These are phyloP conservation scores for Hypselothyrea guttata DNA, from an alignment of 2,888 invertebrate species.

Conservation along the genomic window DNA sequence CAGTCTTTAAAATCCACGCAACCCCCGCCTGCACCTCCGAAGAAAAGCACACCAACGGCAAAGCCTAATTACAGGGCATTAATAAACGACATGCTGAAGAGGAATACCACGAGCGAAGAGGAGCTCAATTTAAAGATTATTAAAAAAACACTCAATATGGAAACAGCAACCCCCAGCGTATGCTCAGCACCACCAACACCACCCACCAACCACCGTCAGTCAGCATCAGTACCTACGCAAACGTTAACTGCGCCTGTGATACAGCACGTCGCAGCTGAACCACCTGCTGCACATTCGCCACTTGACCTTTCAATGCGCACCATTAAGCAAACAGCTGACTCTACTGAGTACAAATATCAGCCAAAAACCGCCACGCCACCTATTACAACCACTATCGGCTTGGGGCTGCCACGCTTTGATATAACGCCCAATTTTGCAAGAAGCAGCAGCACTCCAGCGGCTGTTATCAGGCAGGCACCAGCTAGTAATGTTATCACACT, in stretches of 20 bases:
- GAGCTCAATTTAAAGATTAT: slow-evolving; percentile 81
- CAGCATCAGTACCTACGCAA: not conserved
- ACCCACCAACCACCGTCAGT: not conserved
- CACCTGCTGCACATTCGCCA: slow-evolving; percentile 84
- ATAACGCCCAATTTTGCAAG: slow-evolving; percentile 88
- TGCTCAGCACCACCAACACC: not conserved
- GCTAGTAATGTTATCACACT: slow-evolving; percentile 8
- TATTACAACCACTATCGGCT: not conserved
- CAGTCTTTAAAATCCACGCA: slow-evolving; percentile 28
- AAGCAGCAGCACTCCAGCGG: slow-evolving; percentile 8
- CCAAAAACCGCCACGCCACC: slow-evolving; percentile 26
- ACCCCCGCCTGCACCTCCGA: slow-evolving; percentile 26
- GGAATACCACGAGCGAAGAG: slow-evolving; percentile 79
- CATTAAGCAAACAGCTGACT: slow-evolving; percentile 93
- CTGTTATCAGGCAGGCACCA: slow-evolving; percentile 54
- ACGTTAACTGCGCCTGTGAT: slow-evolving; percentile 3
- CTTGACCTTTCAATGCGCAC: slow-evolving; percentile 95
- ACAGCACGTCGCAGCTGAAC: slow-evolving; percentile 10
- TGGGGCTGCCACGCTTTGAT: slow-evolving; percentile 88
- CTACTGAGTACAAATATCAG: slow-evolving; percentile 85
- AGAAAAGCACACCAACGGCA: slow-evolving; percentile 49
- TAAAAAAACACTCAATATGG: slow-evolving; percentile 80
- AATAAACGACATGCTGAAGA: slow-evolving; percentile 78
- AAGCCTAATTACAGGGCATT: slow-evolving; percentile 81
- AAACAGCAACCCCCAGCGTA: slow-evolving; percentile 28